Conservation (phyloP, 1,140 invertebrate species). For the Drosophila yakuba region DNA sequence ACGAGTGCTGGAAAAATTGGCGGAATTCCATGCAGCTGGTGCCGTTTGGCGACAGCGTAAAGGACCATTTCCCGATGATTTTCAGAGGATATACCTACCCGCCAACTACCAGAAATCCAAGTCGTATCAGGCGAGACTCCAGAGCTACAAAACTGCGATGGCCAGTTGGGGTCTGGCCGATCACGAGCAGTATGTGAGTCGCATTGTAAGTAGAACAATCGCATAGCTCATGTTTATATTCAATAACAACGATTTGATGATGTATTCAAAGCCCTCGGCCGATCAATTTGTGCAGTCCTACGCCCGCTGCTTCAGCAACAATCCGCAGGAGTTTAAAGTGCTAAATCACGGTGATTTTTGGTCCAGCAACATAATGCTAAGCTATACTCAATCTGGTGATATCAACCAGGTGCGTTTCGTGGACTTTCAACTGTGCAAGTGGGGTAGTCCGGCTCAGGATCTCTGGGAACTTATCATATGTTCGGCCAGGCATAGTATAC, state of each 20-base stretch:
- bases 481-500: conserved; percentile 64
- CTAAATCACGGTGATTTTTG: conserved; percentile 88
- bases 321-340: conserved; percentile 86
- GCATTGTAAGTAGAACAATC: conserved; percentile 55
- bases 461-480: conserved; percentile 78
- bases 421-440: conserved; percentile 84
- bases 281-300: conserved; percentile 73
- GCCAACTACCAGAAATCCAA: conserved; percentile 75
- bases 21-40: conserved; percentile 86
- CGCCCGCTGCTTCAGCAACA: conserved; percentile 63
- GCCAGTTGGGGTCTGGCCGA: conserved; percentile 70
- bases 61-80: conserved; percentile 75
- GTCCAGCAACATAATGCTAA: conserved; percentile 85
- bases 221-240: not conserved
- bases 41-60: conserved; percentile 72
- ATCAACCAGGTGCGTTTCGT: conserved; percentile 82
- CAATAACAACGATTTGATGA: not conserved
- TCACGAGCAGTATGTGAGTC: conserved; percentile 57
- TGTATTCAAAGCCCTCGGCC: conserved; percentile 54
- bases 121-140: conserved; percentile 69
- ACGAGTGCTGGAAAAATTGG: conserved; percentile 86
- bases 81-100: conserved; percentile 71
- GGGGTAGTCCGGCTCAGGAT: conserved; percentile 83
- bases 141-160: conserved; percentile 76
- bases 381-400: conserved; percentile 65